Base-by-base conservation (phyloP, 1,140 invertebrate species). In the Drosophila sturtevanti region DNA sequence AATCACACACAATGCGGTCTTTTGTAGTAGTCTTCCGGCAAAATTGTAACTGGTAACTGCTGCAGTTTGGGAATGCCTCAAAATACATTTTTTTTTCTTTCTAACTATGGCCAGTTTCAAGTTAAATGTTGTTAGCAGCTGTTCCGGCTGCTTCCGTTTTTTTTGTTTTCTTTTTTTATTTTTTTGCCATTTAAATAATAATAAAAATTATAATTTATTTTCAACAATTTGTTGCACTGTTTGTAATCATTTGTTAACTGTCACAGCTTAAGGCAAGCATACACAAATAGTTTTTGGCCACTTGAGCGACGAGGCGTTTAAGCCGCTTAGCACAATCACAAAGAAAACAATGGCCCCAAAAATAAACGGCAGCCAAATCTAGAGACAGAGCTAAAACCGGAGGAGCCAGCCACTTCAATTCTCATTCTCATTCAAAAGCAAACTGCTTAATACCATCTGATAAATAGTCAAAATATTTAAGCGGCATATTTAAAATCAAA, bases 161-260 rank as follows among this genome's bases (percentile, higher is more conserved):
- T 31, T 31, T 31, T 31, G 5, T 31, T 31, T 31, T 4, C 4
- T 31, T 31, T 31, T 31, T 31, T 31, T 4, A 4, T 31, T 31
- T 31, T 31, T 31, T 69, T 56, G 75, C 16, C 81, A 89, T 86
- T 86, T 89, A 86, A 86, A 86, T 86, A 86, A 86, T 86, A 86
- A 87, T 86, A 79, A 81, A 48, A 86, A 82, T 79, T 68, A 86
- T 86, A 87, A 89, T 86, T 87, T 89, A 89, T 82, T 80, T 80
- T 84, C 72, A 80, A 74, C 85, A 89, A 89, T 89, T 89, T 89
- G 84, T 89, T 84, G 80, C 72, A 84, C 72, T 82, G 72, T 82
- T 84, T 89, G 85, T 89, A 89, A 89, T 89, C 84, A 89, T 89
- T 89, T 89, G 84, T 89, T 84, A 89, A 89, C 85, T 89, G 84